phyloP scores from a whole-genome alignment of 2,797 vertebrate species.

The Onychomys leucogaster region DNA sequence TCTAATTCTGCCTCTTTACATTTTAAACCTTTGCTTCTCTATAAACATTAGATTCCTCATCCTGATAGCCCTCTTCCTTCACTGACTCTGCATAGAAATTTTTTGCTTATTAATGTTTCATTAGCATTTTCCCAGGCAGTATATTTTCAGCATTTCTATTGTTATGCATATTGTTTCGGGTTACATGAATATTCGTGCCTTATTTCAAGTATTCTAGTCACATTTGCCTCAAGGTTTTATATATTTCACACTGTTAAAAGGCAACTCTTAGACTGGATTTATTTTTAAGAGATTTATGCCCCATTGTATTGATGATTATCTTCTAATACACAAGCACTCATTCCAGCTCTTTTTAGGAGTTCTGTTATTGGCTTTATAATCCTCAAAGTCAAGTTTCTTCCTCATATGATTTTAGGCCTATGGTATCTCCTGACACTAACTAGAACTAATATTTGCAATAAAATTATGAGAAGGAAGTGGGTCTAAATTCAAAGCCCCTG shows the following conservation, averaged over 20 bases:
- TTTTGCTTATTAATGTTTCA: constrained; percentile 82
- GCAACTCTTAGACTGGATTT: constrained; percentile 64
- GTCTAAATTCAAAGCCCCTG: constrained; percentile 41
- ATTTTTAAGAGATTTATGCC: constrained; percentile 68
- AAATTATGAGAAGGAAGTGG: constrained; percentile 49
- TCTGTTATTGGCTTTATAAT: constrained; percentile 30
- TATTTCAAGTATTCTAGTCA: constrained; percentile 78
- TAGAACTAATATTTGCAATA: constrained; percentile 48
- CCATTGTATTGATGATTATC: constrained; percentile 63
- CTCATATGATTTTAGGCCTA: constrained; percentile 56
- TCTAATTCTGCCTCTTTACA: constrained; percentile 62
- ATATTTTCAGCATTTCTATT: constrained; percentile 78
- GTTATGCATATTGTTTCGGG: constrained; percentile 70
- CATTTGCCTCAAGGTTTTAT: constrained; percentile 69
- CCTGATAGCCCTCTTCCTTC: constrained; percentile 48
- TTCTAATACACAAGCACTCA: constrained; percentile 59
- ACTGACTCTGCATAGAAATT: constrained; percentile 63
- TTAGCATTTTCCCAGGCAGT: constrained; percentile 72
- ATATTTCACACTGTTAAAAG: constrained; percentile 70
- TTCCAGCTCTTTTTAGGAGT: constrained; percentile 60
- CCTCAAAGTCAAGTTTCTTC: constrained; percentile 50
- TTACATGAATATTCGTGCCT: constrained; percentile 80
- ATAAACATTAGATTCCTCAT: constrained; percentile 61
- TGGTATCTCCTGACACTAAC: constrained; percentile 33
- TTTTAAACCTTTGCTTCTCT: constrained; percentile 55